Conservation (phyloP, 1,140 invertebrate species). For the Trichonephila clavata region DNA sequence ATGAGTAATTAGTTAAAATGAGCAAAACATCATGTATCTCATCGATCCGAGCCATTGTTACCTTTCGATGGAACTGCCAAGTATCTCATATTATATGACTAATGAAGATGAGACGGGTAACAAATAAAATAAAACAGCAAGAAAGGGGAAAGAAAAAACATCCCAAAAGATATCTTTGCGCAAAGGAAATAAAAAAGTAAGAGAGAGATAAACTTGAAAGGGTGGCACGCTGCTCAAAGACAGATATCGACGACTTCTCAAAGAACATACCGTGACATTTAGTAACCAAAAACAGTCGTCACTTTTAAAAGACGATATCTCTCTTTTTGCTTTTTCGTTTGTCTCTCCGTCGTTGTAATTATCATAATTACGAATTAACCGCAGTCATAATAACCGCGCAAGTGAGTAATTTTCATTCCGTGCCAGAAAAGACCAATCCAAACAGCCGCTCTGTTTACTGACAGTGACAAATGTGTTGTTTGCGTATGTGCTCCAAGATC, state of each 20-base stretch:
- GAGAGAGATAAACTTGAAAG: neutral
- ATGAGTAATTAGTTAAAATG: constrained; percentile 54
- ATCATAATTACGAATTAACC: constrained; percentile 75
- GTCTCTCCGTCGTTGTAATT: constrained; percentile 44
- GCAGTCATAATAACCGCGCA: constrained; percentile 61
- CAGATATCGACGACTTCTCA: constrained; percentile 28
- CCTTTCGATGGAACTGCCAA: constrained; percentile 34
- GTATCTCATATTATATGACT: constrained; percentile 57
- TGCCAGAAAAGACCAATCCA: constrained; percentile 48
- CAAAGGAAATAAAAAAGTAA: constrained; percentile 16
- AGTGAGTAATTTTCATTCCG: constrained; percentile 62
- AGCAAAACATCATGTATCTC: constrained; percentile 17
- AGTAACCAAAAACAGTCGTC: constrained; percentile 61
- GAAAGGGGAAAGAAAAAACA: neutral
- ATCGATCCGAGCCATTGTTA: constrained; percentile 49
- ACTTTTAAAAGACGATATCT: constrained; percentile 16
- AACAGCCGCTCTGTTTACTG: constrained; percentile 56
- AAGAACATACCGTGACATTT: constrained; percentile 13
- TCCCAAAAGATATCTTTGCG: neutral
- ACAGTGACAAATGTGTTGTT: constrained; percentile 74
- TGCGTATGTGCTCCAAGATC: constrained; percentile 48
- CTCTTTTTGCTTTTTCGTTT: constrained; percentile 35
- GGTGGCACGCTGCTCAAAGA: neutral
- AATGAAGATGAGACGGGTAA: constrained; percentile 32
- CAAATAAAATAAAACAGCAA: constrained; percentile 2